These are phyloP conservation scores for Scolopax rusticola DNA, from an alignment of 2,797 vertebrate genomes.

Conservation along the genomic window DNA sequence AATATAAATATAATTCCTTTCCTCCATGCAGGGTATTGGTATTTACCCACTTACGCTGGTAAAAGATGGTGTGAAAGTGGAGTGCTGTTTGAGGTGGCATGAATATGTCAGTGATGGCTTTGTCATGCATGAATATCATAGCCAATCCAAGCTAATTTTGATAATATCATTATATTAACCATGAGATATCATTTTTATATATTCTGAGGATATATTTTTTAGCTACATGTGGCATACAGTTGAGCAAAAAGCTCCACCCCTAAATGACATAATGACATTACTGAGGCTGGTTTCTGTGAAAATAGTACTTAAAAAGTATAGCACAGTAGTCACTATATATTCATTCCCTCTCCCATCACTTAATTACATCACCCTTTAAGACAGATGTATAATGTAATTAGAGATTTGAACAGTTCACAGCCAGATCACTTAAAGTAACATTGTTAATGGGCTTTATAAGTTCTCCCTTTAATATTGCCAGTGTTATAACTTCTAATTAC, in stretches of 20 bases:
- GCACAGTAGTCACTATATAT: constrained; percentile 71
- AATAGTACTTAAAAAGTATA: constrained; percentile 73
- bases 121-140: neutral
- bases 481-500: constrained; percentile 96
- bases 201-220: constrained; percentile 21
- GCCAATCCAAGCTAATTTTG: neutral
- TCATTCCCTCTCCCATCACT: constrained; percentile 86
- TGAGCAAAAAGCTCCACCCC: neutral
- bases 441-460: constrained; percentile 94
- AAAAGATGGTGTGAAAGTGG: neutral
- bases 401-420: constrained; percentile 96
- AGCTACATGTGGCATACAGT: neutral
- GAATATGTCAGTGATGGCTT: neutral
- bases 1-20: neutral
- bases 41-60: neutral
- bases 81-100: neutral
- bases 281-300: constrained; percentile 64
- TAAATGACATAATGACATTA: constrained; percentile 65
- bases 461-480: constrained; percentile 89
- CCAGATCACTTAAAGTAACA: constrained; percentile 96
- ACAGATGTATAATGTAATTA: constrained; percentile 94
- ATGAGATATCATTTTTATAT: constrained; percentile 2
- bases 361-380: constrained; percentile 95
- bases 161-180: neutral
- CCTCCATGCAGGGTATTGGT: neutral